Evolutionary conservation across 2,888 invertebrate species (phyloP), one percentile per base, ranked within the genome.

Genomic region (Cryptophagus acutangulus): DNA sequence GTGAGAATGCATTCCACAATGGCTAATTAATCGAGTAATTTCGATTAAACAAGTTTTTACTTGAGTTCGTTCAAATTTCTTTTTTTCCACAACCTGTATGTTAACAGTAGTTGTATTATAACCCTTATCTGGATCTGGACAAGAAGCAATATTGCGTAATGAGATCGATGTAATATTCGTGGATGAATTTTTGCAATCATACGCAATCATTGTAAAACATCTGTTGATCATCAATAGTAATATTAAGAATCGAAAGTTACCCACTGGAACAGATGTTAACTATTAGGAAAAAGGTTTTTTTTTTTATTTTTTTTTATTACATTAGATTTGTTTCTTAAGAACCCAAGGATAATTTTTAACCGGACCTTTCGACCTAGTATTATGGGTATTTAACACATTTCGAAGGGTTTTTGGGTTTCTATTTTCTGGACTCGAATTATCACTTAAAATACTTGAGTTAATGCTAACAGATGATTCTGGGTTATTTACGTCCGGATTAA

Each of bases 1-100:
- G 28, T 28, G 28, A n/a, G 10, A 10, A n/a, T 10, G 13, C 28
- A 28, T 28, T 10, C 28, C 28, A 28, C 28, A 28, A 28, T 28
- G 10, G 10, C 4, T 28, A 5, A 28, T 28, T 10, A 28, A 5
- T 10, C 28, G 4, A 6, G 10, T n/a, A 10, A 28, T 13, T n/a
- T 28, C 28, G 10, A 28, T 28, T 9, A 28, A 13, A 28, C 13
- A 28, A 13, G 28, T 28, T 28, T 6, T 10, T 28, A 28, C 28
- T 10, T 28, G 28, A n/a, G 12, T 28, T 28, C 13, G 8, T 10
- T 28, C 12, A 28, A 10, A 28, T 28, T 28, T 28, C 8, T 9
- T 9, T 28, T 28, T 28, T 28, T 28, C 10, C 4, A 28, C 5
- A 4, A 28, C 4, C 10, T 28, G 28, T 5, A 28, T 5, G 10